phyloP scores from a whole-genome alignment of 1,140 invertebrate species.

The Atta texana region DNA sequence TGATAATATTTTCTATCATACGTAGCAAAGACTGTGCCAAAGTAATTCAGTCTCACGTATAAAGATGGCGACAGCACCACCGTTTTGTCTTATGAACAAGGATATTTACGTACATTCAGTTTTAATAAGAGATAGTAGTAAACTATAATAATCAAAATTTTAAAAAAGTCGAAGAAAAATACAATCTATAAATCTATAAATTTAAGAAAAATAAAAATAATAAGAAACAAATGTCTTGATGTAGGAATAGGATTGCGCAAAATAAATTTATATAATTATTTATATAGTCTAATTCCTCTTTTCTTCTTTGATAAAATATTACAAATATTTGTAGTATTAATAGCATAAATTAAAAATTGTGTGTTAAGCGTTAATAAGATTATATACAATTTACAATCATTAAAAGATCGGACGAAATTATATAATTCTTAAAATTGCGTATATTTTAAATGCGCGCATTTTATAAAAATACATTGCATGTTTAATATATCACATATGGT shows the following conservation, averaged over 20 bases:
- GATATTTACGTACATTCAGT: not conserved
- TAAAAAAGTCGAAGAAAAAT: not conserved
- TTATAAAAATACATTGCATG: no score
- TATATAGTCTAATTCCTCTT: no score
- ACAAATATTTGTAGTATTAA: not conserved
- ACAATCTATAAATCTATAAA: not conserved
- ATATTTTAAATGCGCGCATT: no score
- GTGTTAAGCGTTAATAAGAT: no score
- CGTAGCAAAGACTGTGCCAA: not conserved
- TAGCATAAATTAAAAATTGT: not conserved
- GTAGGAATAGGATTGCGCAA: no score
- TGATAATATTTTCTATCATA: not conserved
- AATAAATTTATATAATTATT: no score
- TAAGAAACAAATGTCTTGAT: not conserved
- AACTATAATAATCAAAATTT: not conserved
- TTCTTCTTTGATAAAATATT: no score
- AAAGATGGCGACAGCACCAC: constrained; percentile 49
- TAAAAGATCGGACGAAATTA: no score
- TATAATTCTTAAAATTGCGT: no score
- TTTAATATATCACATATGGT: not conserved
- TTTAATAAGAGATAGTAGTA: not conserved
- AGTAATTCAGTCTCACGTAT: not conserved
- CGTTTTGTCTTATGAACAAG: not conserved
- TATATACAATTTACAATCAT: no score
- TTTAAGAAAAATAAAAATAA: not conserved